A percentile compares a stretch with the other conserved stretches of the same genome.
Conservation (phyloP, 2,113 vertebrate genomes). For the Megaptera novaeangliae region DNA sequence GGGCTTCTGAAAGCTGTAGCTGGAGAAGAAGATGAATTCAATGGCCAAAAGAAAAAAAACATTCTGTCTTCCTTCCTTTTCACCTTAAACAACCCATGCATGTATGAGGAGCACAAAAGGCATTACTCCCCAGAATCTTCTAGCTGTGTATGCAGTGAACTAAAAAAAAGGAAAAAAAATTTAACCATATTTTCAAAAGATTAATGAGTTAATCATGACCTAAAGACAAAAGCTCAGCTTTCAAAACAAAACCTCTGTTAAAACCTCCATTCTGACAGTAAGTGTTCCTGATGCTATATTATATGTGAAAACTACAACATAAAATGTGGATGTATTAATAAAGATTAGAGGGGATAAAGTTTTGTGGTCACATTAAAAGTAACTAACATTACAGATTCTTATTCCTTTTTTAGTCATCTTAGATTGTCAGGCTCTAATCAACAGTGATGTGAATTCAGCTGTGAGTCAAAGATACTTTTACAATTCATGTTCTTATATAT, state of each 20-base stretch:
- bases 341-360: not conserved
- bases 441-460: not conserved
- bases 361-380: not conserved
- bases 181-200: not conserved
- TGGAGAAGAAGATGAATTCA: not conserved
- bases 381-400: not conserved
- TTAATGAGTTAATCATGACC: not conserved
- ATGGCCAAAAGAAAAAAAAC: not conserved
- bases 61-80: not conserved
- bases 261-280: not conserved
- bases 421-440: conserved; percentile 18
- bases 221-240: not conserved
- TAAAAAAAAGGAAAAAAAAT: not conserved
- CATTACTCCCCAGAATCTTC: not conserved
- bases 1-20: not conserved
- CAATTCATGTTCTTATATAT: not conserved
- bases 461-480: conserved; percentile 10
- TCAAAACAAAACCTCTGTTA: not conserved
- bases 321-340: not conserved
- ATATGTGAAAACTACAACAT: not conserved
- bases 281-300: not conserved
- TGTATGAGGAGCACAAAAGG: not conserved
- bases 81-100: not conserved
- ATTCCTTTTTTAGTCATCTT: not conserved
- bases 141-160: not conserved